These are phyloP conservation scores for Rhogogaster chlorosoma DNA, from an alignment of 2,888 invertebrate species.

Conservation along the genomic window DNA sequence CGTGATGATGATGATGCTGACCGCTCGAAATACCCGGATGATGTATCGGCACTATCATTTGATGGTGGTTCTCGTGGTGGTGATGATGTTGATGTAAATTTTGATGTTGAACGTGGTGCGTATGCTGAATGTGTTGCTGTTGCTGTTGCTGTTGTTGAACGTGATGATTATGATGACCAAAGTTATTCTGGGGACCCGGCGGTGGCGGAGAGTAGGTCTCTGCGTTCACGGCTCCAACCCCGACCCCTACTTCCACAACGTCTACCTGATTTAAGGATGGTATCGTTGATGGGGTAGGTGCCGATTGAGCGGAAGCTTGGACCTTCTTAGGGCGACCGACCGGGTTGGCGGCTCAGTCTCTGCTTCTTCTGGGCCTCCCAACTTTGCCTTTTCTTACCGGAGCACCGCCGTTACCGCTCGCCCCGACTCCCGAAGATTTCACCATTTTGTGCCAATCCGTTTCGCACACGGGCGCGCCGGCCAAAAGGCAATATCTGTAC, in stretches of 20 bases:
- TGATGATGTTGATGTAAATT: conserved; percentile 40
- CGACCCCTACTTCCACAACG: conserved; percentile 69
- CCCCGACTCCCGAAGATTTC: conserved; percentile 81
- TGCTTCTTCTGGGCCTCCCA: conserved; percentile 92
- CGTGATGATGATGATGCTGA: conserved; percentile 57
- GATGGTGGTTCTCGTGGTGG: conserved; percentile 56
- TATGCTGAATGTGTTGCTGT: conserved; percentile 53
- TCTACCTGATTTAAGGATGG: conserved; percentile 61
- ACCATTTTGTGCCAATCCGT: conserved; percentile 97
- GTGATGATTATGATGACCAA: conserved; percentile 70
- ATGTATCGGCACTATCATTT: conserved; percentile 60
- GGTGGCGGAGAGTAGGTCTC: conserved; percentile 77
- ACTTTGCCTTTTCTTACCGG: conserved; percentile 93
- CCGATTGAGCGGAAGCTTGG: conserved; percentile 70
- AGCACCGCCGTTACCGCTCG: conserved; percentile 81
- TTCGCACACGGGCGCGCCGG: conserved; percentile 95
- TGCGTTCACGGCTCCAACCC: conserved; percentile 56
- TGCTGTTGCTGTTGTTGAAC: conserved; percentile 60
- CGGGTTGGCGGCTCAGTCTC: conserved; percentile 87
- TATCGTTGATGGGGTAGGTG: conserved; percentile 60
- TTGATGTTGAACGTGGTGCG: conserved; percentile 62
- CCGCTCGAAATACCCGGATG: conserved; percentile 62
- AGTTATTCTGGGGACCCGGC: conserved; percentile 76
- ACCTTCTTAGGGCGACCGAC: conserved; percentile 78
- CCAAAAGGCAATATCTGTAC: conserved; percentile 91